Evolutionary conservation across 2,888 invertebrate species (phyloP).

Genomic region (Sepioteuthis lessoniana): DNA sequence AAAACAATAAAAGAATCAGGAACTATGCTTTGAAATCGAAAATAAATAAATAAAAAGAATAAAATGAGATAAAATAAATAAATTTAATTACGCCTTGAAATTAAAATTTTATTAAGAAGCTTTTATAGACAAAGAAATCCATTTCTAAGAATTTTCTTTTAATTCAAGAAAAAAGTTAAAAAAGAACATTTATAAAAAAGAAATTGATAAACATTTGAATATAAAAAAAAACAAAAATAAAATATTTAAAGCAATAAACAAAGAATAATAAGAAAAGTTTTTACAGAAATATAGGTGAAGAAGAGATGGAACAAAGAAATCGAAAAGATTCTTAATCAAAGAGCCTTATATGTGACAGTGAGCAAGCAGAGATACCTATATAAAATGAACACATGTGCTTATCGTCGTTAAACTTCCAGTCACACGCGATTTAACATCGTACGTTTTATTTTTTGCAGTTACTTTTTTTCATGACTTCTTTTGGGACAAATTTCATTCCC

Average conservation of each 20-base stretch:
- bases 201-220: not conserved
- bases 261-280: not conserved
- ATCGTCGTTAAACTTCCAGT: not conserved
- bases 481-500: constrained; percentile 17
- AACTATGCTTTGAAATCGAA: no score
- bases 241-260: not conserved
- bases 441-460: not conserved
- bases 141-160: no score
- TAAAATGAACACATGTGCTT: not conserved
- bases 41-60: no score
- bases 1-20: no score
- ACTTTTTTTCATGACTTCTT: not conserved
- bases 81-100: no score
- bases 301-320: not conserved
- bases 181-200: no score
- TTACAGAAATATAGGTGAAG: not conserved
- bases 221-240: not conserved
- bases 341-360: not conserved
- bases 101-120: no score
- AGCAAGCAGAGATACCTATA: not conserved
- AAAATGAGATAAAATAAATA: no score
- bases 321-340: not conserved
- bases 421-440: not conserved
- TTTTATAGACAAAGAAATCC: no score
- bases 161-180: no score